These are phyloP conservation scores for Cryptoprocta ferox DNA, from an alignment of 2,797 vertebrate species.

Conservation along the genomic window DNA sequence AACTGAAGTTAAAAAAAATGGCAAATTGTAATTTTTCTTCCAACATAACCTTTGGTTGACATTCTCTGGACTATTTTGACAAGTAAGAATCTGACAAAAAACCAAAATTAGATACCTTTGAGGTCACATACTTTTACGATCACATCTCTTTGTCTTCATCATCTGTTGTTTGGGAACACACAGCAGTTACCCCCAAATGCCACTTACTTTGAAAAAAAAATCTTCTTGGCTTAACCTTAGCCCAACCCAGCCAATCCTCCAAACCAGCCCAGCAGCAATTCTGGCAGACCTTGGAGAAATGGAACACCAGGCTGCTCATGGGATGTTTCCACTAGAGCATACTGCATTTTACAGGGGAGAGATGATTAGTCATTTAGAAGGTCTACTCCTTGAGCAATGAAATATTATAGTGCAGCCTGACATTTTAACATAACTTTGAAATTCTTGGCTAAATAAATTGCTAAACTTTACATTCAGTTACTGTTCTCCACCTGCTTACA, in stretches of 20 bases:
- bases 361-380: not conserved
- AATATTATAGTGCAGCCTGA: not conserved
- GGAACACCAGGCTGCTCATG: not conserved
- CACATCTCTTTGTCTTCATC: not conserved
- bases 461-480: not conserved
- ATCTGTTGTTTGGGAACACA: not conserved
- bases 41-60: not conserved
- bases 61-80: not conserved
- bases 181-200: not conserved
- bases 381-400: not conserved
- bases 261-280: slow-evolving; percentile 1
- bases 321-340: not conserved
- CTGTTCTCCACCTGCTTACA: not conserved
- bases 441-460: not conserved
- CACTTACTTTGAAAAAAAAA: slow-evolving; percentile 38
- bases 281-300: not conserved
- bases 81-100: slow-evolving; percentile 1
- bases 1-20: not conserved
- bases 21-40: not conserved
- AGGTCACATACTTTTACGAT: not conserved
- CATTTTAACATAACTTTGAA: not conserved
- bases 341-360: not conserved
- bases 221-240: slow-evolving; percentile 11
- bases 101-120: not conserved
- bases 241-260: not conserved